These are phyloP conservation scores for Chunga burmeisteri DNA, from an alignment of 2,113 vertebrate species.

Conservation along the genomic window DNA sequence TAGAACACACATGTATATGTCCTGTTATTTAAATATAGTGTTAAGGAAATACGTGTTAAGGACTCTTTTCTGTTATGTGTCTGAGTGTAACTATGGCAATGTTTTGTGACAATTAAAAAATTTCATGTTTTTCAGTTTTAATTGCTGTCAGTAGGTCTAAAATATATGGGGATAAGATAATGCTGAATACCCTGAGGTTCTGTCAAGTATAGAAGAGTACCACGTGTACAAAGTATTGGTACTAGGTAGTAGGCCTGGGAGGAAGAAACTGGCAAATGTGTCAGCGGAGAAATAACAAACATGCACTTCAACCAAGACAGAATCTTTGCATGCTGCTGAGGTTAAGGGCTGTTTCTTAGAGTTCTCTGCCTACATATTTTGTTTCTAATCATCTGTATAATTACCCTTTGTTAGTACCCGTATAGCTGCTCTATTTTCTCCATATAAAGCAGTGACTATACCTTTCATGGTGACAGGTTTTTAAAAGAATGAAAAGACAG, in stretches of 20 bases:
- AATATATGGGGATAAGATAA: neutral
- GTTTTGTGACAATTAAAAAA: neutral
- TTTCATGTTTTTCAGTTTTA: neutral
- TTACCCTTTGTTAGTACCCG: neutral
- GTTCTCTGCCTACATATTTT: neutral
- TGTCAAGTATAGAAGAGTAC: neutral
- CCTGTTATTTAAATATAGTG: neutral
- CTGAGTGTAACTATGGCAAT: neutral
- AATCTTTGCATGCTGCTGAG: neutral
- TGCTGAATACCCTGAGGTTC: neutral
- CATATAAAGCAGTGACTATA: neutral
- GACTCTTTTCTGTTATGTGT: neutral
- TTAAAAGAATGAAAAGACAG: neutral
- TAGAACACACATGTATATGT: neutral
- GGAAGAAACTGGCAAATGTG: neutral
- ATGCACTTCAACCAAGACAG: neutral
- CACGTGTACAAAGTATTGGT: neutral
- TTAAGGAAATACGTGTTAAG: neutral
- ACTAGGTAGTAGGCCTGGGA: neutral
- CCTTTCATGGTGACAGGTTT: neutral
- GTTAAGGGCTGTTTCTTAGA: neutral
- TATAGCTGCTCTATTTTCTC: neutral
- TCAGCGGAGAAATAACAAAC: neutral
- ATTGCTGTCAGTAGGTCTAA: neutral
- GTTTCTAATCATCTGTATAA: neutral